phyloP scores from a whole-genome alignment of 92 coral and sea anemone genomes.

The Paragorgia papillata region DNA sequence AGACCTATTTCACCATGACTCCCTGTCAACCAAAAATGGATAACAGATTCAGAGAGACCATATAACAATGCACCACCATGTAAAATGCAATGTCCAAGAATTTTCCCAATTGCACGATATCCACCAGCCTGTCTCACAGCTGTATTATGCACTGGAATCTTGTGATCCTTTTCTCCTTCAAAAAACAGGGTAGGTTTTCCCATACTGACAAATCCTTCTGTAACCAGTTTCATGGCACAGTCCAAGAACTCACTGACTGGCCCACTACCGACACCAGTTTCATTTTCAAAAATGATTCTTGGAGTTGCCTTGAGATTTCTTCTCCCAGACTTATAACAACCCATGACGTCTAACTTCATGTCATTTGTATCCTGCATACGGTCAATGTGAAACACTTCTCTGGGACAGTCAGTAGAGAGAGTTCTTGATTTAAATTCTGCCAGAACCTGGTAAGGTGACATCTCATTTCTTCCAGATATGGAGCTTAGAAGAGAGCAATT shows the following conservation, averaged over 20 bases:
- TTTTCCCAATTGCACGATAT: conserved; percentile 44
- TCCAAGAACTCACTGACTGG: conserved; percentile 54
- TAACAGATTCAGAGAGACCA: conserved; percentile 52
- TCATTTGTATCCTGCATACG: neutral
- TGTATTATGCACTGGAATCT: conserved; percentile 39
- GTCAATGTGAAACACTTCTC: too few species aligned
- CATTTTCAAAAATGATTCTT: conserved; percentile 49
- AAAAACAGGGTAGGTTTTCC: conserved; percentile 43
- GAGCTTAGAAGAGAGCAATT: too few species aligned
- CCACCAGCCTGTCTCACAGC: conserved; percentile 17
- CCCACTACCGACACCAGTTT: conserved; percentile 53
- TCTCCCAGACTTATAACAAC: neutral
- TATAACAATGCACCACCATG: conserved; percentile 48
- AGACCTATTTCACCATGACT: conserved; percentile 23
- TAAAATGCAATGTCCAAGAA: conserved; percentile 48
- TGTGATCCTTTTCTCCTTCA: conserved; percentile 48
- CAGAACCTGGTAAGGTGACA: too few species aligned
- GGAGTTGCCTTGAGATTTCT: conserved; percentile 28
- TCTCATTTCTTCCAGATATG: too few species aligned
- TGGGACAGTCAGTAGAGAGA: too few species aligned
- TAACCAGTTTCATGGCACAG: conserved; percentile 47
- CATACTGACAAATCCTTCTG: conserved; percentile 45
- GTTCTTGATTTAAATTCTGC: too few species aligned
- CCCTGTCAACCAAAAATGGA: conserved; percentile 34
- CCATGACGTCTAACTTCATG: conserved; percentile 1